Evolutionary conservation across 2,797 vertebrate genomes (phyloP), one percentile per base, ranked within the genome.

Genomic region (Sebastes matsubarae): DNA sequence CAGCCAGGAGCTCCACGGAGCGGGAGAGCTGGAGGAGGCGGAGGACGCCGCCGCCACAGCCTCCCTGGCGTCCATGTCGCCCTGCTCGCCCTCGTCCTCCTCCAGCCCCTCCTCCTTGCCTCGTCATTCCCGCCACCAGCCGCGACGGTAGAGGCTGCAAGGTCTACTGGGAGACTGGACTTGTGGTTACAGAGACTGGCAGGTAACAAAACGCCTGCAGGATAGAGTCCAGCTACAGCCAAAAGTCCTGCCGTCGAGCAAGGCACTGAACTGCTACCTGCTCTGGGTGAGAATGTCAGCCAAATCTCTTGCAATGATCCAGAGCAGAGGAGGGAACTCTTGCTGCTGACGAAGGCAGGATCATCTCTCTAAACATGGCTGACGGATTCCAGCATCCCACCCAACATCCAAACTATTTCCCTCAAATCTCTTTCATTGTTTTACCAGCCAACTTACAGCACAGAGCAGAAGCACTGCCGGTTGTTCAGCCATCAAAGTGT

Each of bases 1-100:
- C 79, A 99, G 97, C 95, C 98, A 99, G 93, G 99, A 99, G 95
- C 97, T 99, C 18, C 98, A 98, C 1, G 95, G 96, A 4, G 97
- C 95, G 73, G 96, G 97, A 82, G 98, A 99, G 88, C 97, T 97
- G 1, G 98, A 99, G 94, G 98, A 98, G 79, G 98, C 97, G 0
- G 97, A 96, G 0, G 97, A 97, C 24, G 95, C 97, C 0, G 95
- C 96, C 3, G 95, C 95, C 61, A 92, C 93, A 0, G 93, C 92
- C 80, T 93, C 94, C 93, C 96, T 91, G 94, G 97, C 87, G 88
- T 97, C 90, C 95, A 96, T 94, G 90, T 91, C 92, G 1, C 90
- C 93, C 27, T 89, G 90, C 84, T 89, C 89, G 0, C 85, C 92
- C 13, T 89, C 93, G 0, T 87, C 88, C 9, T 93, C 94, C 68